Conservation (phyloP, 2,797 vertebrate species). For the Halcyon leucocephala region DNA sequence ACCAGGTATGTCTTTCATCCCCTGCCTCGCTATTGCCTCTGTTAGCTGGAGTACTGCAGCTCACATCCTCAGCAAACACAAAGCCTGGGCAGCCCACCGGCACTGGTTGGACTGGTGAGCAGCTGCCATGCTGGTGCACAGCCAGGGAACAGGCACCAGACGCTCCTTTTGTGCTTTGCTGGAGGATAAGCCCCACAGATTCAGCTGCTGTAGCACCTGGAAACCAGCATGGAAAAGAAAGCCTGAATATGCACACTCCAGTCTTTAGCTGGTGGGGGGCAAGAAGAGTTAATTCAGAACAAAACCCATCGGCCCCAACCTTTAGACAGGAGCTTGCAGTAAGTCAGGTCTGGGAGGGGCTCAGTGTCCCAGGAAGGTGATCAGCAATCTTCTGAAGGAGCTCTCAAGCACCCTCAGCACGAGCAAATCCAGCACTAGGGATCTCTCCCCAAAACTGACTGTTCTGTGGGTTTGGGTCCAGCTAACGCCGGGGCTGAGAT, state of each 20-base stretch:
- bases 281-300: background rate
- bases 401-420: background rate
- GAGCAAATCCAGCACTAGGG: background rate
- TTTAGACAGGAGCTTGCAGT: background rate
- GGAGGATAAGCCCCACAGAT: background rate
- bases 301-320: accelerated
- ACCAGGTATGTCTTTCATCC: background rate
- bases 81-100: background rate
- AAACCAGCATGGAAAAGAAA: background rate
- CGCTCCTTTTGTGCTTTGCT: background rate
- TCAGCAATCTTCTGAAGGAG: background rate
- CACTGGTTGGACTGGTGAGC: accelerated
- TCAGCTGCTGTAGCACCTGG: background rate
- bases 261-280: background rate
- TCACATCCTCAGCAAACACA: background rate
- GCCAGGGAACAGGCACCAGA: accelerated
- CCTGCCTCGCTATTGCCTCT: background rate
- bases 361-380: background rate
- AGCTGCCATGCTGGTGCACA: background rate
- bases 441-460: accelerated
- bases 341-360: background rate
- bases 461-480: background rate
- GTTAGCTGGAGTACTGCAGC: background rate
- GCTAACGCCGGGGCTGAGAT: accelerated
- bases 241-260: accelerated